A percentile compares a stretch with the other conserved stretches of the same genome.
Conservation (phyloP, 2,113 vertebrate species). For the Malaclemys terrapin region DNA sequence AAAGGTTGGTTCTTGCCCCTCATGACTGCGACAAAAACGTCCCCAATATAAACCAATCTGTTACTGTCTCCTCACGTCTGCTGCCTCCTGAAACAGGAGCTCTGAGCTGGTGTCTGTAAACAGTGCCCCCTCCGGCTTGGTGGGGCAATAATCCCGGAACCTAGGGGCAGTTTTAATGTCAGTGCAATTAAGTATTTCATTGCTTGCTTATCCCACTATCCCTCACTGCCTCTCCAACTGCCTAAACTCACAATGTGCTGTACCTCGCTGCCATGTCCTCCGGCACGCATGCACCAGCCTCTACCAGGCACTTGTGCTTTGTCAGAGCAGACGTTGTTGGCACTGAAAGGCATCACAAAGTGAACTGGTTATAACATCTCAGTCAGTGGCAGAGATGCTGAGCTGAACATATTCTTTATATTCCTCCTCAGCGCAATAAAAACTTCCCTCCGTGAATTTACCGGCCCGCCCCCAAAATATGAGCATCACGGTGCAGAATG, state of each 20-base stretch:
- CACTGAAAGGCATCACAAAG: no score
- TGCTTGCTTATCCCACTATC: no score
- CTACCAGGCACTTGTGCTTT: background rate
- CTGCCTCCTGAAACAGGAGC: background rate
- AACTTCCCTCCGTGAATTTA: background rate
- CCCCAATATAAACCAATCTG: fast-evolving
- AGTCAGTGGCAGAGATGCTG: background rate
- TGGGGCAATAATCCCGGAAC: background rate
- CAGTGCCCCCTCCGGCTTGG: background rate
- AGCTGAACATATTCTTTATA: background rate
- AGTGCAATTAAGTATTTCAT: no score
- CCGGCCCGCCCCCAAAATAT: background rate
- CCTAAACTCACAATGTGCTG: background rate
- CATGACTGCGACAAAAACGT: background rate
- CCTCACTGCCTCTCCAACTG: no score
- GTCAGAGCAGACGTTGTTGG: background rate
- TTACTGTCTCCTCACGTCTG: background rate
- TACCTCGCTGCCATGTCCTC: background rate
- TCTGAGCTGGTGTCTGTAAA: background rate
- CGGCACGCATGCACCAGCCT: background rate
- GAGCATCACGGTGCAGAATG: background rate
- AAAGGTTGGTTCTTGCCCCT: background rate
- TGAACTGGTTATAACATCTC: no score
- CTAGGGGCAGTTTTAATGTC: no score
- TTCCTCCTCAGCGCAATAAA: background rate